Base-by-base conservation (phyloP, 2,113 vertebrate species). In the Triplophysa tibetana region DNA sequence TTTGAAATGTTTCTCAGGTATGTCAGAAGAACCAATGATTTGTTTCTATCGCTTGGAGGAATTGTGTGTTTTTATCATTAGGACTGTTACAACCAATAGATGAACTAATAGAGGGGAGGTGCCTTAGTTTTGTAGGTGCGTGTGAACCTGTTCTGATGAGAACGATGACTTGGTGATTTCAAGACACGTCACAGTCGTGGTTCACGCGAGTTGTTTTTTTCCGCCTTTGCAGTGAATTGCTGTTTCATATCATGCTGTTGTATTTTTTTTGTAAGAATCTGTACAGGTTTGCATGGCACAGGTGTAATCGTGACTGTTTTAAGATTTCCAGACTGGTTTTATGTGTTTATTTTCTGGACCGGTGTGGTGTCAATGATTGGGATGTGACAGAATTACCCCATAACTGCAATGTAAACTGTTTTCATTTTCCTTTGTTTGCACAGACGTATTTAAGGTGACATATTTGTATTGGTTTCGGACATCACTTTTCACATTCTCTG, bases 231-330 rank as follows among this genome's bases (percentile, higher is more conserved):
- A 91, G 89, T 94, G 94, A 93, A 93, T 95, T 95, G 81, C 91
- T 90, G 90, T 94, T 93, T 96, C 93, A 94, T 95, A 95, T 93
- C 94, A 93, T 94, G 21, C 68, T 29, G 38, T 79, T 14, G 26
- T 66, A 24, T 62, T 61, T 61, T 69, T 86, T 93, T 94, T 97
- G 96, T 99, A 96, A 98, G 95, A 97, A 95, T 96, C 93, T 98
- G 96, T 98, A 97, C 96, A 98, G 97, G 95, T 97, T 96, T 97
- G 96, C 97, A 98, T 97, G 96, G 95, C 94, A 91, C 96, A 93
- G 96, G 93, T 97, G 96, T 97, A 95, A 96, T 96, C 95, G 96
- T 52, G 14, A 17, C 94, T 96, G 93, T 94, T 92, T 90, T 90
- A 63, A 69, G 21, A 74, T 38, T 61, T n/a, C 41, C 66, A 70